phyloP scores from a whole-genome alignment of 2,113 vertebrate species.

The Pongo pygmaeus region DNA sequence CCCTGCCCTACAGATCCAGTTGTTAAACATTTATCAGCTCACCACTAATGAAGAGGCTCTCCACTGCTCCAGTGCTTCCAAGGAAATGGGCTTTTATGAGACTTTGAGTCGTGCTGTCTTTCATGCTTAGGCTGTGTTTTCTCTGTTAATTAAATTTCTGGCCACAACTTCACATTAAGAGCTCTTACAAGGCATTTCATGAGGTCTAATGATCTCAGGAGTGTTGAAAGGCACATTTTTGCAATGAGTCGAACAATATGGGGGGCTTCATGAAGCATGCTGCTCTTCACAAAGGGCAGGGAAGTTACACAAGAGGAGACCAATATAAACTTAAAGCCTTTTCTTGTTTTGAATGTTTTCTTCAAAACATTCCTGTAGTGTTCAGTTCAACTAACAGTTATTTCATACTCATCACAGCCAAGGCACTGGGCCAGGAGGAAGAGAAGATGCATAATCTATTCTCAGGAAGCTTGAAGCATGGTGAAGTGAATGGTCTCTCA shows the following conservation, averaged over 20 bases:
- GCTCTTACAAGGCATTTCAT: background rate
- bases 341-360: background rate
- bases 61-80: background rate
- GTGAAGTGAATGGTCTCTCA: background rate
- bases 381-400: background rate
- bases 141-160: constrained; percentile 47
- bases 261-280: background rate
- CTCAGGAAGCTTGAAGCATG: background rate
- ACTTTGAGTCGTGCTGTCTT: background rate
- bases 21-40: background rate
- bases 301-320: background rate
- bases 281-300: background rate
- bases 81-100: background rate
- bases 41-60: background rate
- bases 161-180: background rate
- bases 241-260: background rate
- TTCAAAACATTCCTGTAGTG: background rate
- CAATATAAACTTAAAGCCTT: background rate
- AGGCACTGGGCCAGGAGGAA: background rate
- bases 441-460: background rate
- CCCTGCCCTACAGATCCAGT: background rate
- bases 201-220: background rate
- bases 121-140: background rate
- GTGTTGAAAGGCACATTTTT: background rate
- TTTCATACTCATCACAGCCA: background rate